A percentile compares a stretch with the other conserved stretches of the same genome.
Conservation (phyloP, 2,113 vertebrate genomes). For the Columba janthina region DNA sequence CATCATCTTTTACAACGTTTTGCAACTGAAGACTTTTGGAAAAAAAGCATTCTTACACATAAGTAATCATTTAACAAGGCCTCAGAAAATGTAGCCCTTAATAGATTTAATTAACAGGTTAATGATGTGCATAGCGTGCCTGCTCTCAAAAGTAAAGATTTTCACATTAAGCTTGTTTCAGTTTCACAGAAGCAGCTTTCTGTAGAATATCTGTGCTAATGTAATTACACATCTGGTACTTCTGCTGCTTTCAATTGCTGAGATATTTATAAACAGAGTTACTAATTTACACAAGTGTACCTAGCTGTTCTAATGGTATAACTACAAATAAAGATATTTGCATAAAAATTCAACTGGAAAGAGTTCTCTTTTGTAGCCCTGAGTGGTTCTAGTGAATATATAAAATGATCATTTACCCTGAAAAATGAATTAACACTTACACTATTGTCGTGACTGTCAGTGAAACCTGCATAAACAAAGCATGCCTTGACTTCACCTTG, state of each 20-base stretch:
- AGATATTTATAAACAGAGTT: conserved; percentile 47
- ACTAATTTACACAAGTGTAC: conserved; percentile 47
- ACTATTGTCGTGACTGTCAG: not conserved
- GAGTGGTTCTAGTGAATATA: not conserved
- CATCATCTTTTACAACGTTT: not conserved
- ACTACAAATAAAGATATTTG: conserved; percentile 33
- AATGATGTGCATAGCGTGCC: conserved; percentile 41
- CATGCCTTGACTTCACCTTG: conserved; percentile 1
- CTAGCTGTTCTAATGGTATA: not conserved
- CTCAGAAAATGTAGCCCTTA: conserved; percentile 37
- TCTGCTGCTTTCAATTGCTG: conserved; percentile 39
- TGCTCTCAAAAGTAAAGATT: conserved; percentile 34
- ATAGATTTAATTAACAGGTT: conserved; percentile 59
- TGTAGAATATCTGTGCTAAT: conserved; percentile 36
- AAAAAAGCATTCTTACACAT: not conserved
- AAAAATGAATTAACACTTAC: not conserved
- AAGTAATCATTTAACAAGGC: conserved; percentile 50
- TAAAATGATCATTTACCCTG: conserved; percentile 8
- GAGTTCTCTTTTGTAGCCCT: not conserved
- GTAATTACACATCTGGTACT: conserved; percentile 58
- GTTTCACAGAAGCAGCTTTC: conserved; percentile 40
- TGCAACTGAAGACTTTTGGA: not conserved
- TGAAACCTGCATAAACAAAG: not conserved
- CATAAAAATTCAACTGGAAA: conserved; percentile 32
- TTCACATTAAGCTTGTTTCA: conserved; percentile 43